Evolutionary conservation across 2,113 vertebrate species (phyloP).

Genomic region (Misgurnus anguillicaudatus): DNA sequence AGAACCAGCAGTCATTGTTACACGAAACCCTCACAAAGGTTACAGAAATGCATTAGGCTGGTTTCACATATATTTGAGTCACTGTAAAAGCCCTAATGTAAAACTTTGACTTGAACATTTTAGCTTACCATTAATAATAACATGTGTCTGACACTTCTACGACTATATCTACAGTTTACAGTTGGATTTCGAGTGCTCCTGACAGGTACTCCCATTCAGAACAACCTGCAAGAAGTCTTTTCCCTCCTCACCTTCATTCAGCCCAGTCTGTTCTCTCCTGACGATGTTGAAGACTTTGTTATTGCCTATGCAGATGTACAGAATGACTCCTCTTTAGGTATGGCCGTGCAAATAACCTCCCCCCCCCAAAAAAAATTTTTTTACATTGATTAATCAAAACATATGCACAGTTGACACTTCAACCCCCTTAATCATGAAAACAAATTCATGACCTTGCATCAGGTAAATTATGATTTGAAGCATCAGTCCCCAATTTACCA

Average conservation of each 20-base stretch:
- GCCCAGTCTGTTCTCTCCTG: slow-evolving; percentile 77
- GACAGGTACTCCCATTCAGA: slow-evolving; percentile 94
- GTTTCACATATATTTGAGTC: neutral
- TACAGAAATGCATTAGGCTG: neutral
- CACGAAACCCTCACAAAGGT: slow-evolving; percentile 83
- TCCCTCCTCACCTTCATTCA: slow-evolving; percentile 88
- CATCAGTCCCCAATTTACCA: neutral
- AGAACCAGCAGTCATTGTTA: slow-evolving; percentile 87
- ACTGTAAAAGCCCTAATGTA: neutral
- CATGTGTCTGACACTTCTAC: neutral
- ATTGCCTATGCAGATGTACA: slow-evolving; percentile 75
- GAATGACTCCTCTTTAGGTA: slow-evolving; percentile 75
- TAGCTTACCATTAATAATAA: neutral
- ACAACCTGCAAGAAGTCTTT: slow-evolving; percentile 89
- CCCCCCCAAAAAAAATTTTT: too few species aligned
- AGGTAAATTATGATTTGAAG: too few species aligned
- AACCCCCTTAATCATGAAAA: too few species aligned
- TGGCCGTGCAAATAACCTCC: slow-evolving; percentile 22
- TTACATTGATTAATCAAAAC: too few species aligned
- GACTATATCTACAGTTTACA: slow-evolving; percentile 76
- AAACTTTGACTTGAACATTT: neutral
- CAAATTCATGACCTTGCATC: too few species aligned
- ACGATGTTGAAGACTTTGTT: slow-evolving; percentile 77
- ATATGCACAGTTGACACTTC: too few species aligned
- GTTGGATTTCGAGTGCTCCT: slow-evolving; percentile 82